Base-by-base conservation (phyloP, 2,113 vertebrate species). In the Uropsilus gracilis region DNA sequence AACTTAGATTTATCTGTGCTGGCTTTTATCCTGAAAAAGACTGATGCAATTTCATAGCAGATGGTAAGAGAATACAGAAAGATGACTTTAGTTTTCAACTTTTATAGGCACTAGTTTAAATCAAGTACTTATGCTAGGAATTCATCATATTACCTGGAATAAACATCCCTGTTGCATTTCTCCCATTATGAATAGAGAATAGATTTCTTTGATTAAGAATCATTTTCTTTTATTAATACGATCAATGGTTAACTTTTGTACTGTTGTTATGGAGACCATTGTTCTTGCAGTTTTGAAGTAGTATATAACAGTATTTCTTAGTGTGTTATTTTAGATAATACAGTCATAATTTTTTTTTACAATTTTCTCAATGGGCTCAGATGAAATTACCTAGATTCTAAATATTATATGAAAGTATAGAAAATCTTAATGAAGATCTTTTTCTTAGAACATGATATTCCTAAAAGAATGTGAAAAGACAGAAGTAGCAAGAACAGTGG, bases 1-100 rank as follows among this genome's bases (percentile, higher is more conserved):
- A 97, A 85, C 81, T 94, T 90, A 96, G 84, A 97, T 97, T 97
- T 97, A 94, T 95, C 68, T 93, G 11, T 50, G 48, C 55, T 95
- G 91, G 63, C 71, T 93, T 89, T 93, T 90, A 80, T 81, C 66
- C 86, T 75, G 85, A 94, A 91, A 90, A 84, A 95, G 89, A 95
- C 68, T 32, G 66, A 96, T 96, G 72, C 9, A 94, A 94, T 96
- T 96, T 95, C 94, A 92, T 57, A 88, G 86, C 87, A 94, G 71
- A 96, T 96, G 93, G 86, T 88, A 90, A 96, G 93, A 64, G 44
- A 91, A 91, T 73, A 78, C 14, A 95, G 93, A 87, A 94, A 17
- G 48, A 91, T 94, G 95, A 84, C 39, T 93, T 77, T 53, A 77
- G 64, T 93, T 94, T 96, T 94, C 83, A 68, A 8, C 53, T 48